Evolutionary conservation across 2,113 vertebrate species (phyloP).

Genomic region (Scytalopus superciliaris): DNA sequence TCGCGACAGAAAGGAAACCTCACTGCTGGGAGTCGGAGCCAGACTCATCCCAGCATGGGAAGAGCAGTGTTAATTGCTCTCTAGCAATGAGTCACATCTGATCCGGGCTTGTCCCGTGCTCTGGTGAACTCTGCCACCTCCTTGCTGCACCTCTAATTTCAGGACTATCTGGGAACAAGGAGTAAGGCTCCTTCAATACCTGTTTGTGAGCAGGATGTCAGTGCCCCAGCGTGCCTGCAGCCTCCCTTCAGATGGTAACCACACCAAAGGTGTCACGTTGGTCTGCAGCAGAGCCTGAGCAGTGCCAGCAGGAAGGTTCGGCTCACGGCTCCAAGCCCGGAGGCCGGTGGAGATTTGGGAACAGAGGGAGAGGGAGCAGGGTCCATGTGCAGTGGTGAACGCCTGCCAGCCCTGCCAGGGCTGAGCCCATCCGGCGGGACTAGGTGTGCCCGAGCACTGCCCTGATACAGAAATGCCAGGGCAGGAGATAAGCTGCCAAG

Average conservation of each 20-base stretch:
- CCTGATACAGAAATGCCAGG: not conserved
- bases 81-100: not conserved
- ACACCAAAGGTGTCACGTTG: not conserved
- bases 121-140: not conserved
- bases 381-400: not conserved
- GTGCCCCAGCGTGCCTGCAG: not conserved
- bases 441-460: not conserved
- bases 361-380: not conserved
- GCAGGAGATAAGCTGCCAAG: not conserved
- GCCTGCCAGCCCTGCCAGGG: not conserved
- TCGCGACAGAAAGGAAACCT: not conserved
- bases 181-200: not conserved
- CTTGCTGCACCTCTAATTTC: slow-evolving; percentile 24
- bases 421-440: not conserved
- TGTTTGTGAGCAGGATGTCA: not conserved
- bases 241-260: not conserved
- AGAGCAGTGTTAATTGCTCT: slow-evolving; percentile 24
- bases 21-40: not conserved
- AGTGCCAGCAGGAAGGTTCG: not conserved
- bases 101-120: not conserved
- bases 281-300: not conserved
- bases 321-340: not conserved
- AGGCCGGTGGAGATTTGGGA: accelerated
- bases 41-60: not conserved
- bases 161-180: not conserved